Evolutionary conservation across 2,888 invertebrate genomes (phyloP).

Genomic region (Dynastes tityus): DNA sequence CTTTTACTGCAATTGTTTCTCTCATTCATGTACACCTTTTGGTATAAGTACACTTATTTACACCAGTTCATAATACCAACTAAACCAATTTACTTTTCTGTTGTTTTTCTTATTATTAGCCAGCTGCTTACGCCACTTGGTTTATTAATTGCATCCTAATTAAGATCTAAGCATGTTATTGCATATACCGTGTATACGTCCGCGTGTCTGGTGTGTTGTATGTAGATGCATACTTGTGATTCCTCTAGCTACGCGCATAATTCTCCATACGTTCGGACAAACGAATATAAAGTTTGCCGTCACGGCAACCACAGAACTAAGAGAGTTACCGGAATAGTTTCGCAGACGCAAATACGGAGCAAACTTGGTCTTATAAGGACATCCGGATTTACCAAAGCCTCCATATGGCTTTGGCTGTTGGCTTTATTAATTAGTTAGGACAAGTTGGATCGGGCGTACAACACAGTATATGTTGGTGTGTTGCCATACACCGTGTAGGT

Average conservation of each 20-base stretch:
- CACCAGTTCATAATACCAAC: too few relatives aligned
- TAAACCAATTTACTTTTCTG: too few relatives aligned
- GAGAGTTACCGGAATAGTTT: not conserved
- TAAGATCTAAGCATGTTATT: not conserved
- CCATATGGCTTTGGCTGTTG: not conserved
- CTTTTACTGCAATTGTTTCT: too few relatives aligned
- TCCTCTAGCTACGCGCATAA: too few relatives aligned
- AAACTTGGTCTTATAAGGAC: conserved; percentile 3
- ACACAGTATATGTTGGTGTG: not conserved
- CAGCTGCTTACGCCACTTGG: too few relatives aligned
- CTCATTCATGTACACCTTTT: too few relatives aligned
- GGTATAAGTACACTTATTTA: too few relatives aligned
- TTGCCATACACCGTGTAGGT: not conserved
- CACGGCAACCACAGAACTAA: not conserved
- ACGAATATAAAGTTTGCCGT: not conserved
- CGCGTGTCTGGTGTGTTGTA: too few relatives aligned
- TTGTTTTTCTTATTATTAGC: too few relatives aligned
- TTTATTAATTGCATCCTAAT: not conserved
- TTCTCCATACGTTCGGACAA: too few relatives aligned
- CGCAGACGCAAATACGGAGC: not conserved
- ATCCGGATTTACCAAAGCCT: conserved; percentile 6
- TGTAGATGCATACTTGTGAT: too few relatives aligned
- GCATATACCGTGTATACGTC: not conserved
- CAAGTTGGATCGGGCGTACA: not conserved
- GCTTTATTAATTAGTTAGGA: conserved; percentile 11